Base-by-base conservation (phyloP, 2,113 vertebrate species). In the Gobio gobio region DNA sequence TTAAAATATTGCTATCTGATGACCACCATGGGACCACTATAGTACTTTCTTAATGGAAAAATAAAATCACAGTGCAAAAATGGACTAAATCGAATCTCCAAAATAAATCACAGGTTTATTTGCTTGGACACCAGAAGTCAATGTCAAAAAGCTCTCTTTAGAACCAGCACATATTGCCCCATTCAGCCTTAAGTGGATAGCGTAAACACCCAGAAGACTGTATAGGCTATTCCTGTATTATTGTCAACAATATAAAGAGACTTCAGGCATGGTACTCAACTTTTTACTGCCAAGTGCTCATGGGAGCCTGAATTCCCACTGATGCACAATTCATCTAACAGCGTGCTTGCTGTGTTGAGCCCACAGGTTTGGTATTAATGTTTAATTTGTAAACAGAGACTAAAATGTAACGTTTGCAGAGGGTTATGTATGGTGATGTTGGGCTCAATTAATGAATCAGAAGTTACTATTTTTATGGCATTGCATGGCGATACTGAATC, bases 221-320 rank as follows among this genome's bases (percentile, higher is more conserved):
- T 26, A 78, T 22, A 36, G 26, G 20, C 78, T 85, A 70, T 63
- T 83, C 22, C 29, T 54, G 51, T 72, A 26, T 59, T 73, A 61
- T 10, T 70, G 61, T 80, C 43, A 33, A 36, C 14, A 75, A 64
- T 59, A 59, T 43, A 78, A 82, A 49, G 61, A 56, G 78, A 72
- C 22, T 26, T 26, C 3, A 56, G 43, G 78, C 36, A 70, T 40
- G 49, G 66, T 36, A 68, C 78, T 68, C 59, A 7, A 29, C 68
- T 78, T 82, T 87, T 64, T 78, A 72, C 54, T 78, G 63, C 76
- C 84, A 80, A 74, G 78, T 85, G 84, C 78, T 73, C 63, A 82
- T 80, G 68, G 83, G 78, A 73, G 76, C 24, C 56, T 49, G n/a
- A 80, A 54, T 74, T 84, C 82, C 77, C 77, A 83, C 68, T 66